phyloP scores from a whole-genome alignment of 2,113 vertebrate species.

The Xiphias gladius region DNA sequence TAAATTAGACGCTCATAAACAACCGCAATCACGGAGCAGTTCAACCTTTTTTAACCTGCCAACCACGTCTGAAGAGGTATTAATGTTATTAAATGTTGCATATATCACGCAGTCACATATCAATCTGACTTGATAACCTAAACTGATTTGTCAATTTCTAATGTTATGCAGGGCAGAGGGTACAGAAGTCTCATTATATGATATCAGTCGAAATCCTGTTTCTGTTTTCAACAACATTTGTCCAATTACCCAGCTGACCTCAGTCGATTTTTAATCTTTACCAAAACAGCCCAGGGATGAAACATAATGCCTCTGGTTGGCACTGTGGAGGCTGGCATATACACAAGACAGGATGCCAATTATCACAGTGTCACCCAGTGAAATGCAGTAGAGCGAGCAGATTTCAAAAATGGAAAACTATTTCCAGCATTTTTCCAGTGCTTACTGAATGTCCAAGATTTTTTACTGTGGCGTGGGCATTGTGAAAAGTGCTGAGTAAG shows the following conservation, averaged over 20 bases:
- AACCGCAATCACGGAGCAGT: not conserved
- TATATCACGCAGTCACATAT: conserved; percentile 3
- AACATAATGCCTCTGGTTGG: conserved; percentile 32
- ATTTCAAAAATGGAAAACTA: not conserved
- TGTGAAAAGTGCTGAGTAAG: not conserved
- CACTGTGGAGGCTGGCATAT: conserved; percentile 26
- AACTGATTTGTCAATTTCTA: conserved; percentile 23
- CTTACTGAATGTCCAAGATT: conserved; percentile 26
- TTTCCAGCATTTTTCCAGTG: not conserved
- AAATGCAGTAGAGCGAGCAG: conserved; percentile 4
- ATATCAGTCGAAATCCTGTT: conserved; percentile 60
- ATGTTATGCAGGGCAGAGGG: conserved; percentile 3
- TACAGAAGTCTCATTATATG: conserved; percentile 39
- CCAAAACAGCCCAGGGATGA: conserved; percentile 35
- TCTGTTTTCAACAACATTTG: conserved; percentile 54
- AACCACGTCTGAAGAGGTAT: not conserved
- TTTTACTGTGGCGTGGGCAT: conserved; percentile 6
- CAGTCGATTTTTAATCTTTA: conserved; percentile 56
- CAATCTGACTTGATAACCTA: conserved; percentile 45
- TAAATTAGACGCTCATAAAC: not conserved
- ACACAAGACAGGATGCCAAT: conserved; percentile 41
- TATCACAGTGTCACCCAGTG: conserved; percentile 41
- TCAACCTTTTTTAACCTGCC: not conserved
- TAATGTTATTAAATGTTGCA: conserved; percentile 10
- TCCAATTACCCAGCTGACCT: conserved; percentile 68